Conservation (phyloP, 2,797 vertebrate species). For the Chromobotia macracanthus region DNA sequence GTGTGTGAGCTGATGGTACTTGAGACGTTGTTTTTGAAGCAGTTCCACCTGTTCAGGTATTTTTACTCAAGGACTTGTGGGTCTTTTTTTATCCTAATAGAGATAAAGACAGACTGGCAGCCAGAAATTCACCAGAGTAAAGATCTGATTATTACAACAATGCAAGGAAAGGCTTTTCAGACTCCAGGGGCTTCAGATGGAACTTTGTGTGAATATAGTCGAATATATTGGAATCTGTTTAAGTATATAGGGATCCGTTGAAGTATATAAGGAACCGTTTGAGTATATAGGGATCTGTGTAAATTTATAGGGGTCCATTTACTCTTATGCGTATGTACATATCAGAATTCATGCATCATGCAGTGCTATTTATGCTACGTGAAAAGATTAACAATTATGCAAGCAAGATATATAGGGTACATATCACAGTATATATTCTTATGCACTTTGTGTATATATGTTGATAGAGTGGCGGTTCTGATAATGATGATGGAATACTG, state of each 20-base stretch:
- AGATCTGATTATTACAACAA: not conserved
- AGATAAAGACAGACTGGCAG: conserved; percentile 1
- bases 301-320: too few species aligned
- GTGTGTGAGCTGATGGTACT: conserved; percentile 36
- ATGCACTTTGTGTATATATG: not conserved
- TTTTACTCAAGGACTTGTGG: conserved; percentile 65
- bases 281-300: not conserved
- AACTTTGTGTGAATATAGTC: not conserved
- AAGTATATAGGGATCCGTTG: not conserved
- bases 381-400: too few species aligned
- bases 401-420: too few species aligned
- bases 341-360: too few species aligned
- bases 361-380: too few species aligned
- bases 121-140: not conserved
- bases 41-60: conserved; percentile 42
- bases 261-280: not conserved
- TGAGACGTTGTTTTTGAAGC: conserved; percentile 33
- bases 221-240: not conserved
- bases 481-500: conserved; percentile 24
- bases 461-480: not conserved
- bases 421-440: too few species aligned
- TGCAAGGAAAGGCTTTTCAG: not conserved
- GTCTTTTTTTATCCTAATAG: not conserved
- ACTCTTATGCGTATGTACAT: not conserved
- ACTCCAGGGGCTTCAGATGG: too few species aligned